Evolutionary conservation across 92 coral and sea anemone species (phyloP).

Genomic region (Phymanthus crucifer): DNA sequence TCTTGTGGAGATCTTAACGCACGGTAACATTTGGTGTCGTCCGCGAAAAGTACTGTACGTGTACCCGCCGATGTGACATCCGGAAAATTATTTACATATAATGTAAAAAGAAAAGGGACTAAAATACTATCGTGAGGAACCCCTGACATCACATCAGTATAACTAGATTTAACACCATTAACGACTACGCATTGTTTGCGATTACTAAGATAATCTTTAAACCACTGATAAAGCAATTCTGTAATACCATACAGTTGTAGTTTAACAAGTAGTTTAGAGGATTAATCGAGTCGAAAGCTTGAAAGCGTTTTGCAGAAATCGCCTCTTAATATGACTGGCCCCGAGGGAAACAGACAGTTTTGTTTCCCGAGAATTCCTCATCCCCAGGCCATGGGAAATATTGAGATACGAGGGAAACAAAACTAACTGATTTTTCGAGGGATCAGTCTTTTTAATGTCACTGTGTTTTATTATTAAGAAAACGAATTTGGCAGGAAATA

Average conservation of each 20-base stretch:
- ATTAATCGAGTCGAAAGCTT: background rate
- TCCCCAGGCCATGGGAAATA: too few species aligned
- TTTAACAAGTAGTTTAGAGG: background rate
- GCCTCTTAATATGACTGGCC: too few species aligned
- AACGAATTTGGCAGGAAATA: too few species aligned
- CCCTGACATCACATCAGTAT: background rate
- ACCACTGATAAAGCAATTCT: background rate
- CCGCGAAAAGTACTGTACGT: background rate
- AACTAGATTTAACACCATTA: background rate
- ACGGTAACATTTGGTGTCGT: background rate
- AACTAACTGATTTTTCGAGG: too few species aligned
- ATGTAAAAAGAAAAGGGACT: background rate
- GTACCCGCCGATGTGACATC: conserved; percentile 1
- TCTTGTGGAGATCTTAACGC: background rate
- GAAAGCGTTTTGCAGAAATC: too few species aligned
- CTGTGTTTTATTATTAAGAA: too few species aligned
- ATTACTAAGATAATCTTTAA: conserved; percentile 6
- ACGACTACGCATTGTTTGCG: conserved; percentile 7
- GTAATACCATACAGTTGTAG: background rate
- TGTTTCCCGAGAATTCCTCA: too few species aligned
- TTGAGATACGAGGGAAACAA: too few species aligned
- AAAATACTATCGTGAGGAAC: background rate
- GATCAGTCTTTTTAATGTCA: too few species aligned
- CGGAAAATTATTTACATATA: conserved; percentile 1
- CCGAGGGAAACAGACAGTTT: too few species aligned